A percentile compares a stretch with the other conserved stretches of the same genome.
These are phyloP conservation scores for Muscicapa adusta DNA, from an alignment of 2,113 vertebrate species.

Conservation along the genomic window DNA sequence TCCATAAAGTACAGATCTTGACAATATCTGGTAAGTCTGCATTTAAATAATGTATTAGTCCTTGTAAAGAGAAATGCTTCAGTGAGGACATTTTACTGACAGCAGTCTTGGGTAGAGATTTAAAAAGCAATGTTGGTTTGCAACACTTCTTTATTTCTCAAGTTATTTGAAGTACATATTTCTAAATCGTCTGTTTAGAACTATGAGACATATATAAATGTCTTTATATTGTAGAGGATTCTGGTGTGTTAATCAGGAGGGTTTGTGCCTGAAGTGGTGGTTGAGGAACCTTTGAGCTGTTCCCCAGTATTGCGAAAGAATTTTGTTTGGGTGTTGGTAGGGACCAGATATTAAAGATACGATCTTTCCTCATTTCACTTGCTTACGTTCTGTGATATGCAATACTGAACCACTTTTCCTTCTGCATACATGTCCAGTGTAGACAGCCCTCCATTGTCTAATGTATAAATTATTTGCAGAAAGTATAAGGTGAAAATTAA, in stretches of 20 bases:
- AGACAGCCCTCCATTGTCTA: constrained; percentile 1
- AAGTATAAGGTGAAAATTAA: neutral
- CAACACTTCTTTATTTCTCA: neutral
- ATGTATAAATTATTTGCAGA: neutral
- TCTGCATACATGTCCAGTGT: neutral
- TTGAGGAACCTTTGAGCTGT: neutral
- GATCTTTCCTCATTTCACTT: constrained; percentile 13
- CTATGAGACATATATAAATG: neutral
- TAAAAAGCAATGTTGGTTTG: neutral
- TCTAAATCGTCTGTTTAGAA: neutral
- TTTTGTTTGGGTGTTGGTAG: constrained; percentile 1
- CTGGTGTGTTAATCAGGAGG: neutral
- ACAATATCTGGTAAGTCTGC: neutral
- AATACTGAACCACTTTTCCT: constrained; percentile 16
- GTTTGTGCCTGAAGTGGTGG: neutral
- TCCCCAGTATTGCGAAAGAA: neutral
- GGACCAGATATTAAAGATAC: neutral
- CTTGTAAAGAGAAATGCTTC: neutral
- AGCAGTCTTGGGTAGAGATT: neutral
- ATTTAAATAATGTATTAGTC: neutral
- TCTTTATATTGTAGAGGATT: neutral
- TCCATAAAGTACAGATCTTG: neutral
- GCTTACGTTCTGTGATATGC: neutral
- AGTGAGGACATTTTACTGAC: neutral
- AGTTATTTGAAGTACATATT: neutral